phyloP scores from a whole-genome alignment of 2,888 invertebrate genomes.

The Acutogordius australiensis region DNA sequence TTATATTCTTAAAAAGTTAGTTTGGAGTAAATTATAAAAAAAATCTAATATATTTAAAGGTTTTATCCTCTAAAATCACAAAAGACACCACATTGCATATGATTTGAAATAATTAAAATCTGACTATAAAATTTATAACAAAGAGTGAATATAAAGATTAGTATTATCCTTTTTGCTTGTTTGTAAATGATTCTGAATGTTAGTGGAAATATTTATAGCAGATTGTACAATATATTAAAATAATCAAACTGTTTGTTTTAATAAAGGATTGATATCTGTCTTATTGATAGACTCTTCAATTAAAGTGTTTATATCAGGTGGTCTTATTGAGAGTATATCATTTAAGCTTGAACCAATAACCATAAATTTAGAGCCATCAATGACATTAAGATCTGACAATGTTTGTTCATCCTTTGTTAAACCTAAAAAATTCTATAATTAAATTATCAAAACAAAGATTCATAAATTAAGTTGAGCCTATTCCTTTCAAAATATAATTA shows the following conservation, averaged over 20 bases:
- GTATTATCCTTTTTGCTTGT: no score
- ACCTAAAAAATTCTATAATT: constrained; percentile 26
- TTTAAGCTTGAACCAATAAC: constrained; percentile 59
- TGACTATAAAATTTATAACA: no score
- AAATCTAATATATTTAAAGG: no score
- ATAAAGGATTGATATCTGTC: constrained; percentile 18
- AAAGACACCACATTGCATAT: no score
- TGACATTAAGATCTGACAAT: constrained; percentile 43
- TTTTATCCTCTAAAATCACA: no score
- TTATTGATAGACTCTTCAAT: constrained; percentile 16
- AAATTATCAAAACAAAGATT: background rate
- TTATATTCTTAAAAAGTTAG: no score
- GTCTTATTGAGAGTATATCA: constrained; percentile 50
- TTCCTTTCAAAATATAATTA: background rate
- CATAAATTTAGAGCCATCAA: constrained; percentile 55
- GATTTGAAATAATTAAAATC: no score
- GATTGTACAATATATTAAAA: no score
- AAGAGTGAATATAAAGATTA: no score
- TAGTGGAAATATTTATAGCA: no score
- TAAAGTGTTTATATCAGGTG: constrained; percentile 32
- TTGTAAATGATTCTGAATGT: no score
- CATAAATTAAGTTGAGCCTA: background rate
- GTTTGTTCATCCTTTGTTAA: constrained; percentile 52
- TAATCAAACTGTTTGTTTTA: constrained; percentile 23
- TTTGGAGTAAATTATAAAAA: no score